Base-by-base conservation (phyloP, 2,888 invertebrate genomes). In the Crocallis elinguaria region DNA sequence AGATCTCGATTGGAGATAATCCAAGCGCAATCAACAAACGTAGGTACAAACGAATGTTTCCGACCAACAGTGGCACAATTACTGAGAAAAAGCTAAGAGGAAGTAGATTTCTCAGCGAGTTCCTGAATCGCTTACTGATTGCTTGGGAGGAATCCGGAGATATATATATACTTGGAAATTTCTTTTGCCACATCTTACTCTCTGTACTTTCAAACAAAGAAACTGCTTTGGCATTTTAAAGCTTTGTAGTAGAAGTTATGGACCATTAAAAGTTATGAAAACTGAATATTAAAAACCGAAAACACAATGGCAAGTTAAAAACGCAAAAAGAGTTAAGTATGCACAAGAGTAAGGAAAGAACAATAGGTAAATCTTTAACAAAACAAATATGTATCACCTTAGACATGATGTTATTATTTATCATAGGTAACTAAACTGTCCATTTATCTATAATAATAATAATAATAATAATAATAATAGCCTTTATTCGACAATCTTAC, bases 21-120 rank as follows among this genome's bases (percentile, higher is more conserved):
- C 76, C 68, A 71, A 81, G 75, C 76, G 78, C 82, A 86, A 88
- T 86, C 82, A 78, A 80, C 81, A 75, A 74, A 75, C 75, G 48
- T n/a, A n/a, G n/a, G n/a, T 44, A 72, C 71, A 71, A 45, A 67
- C 71, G 75, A 78, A 80, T 77, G 80, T 80, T 87, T 85, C 84
- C 85, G 74, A 56, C 49, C 39, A 67, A 79, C 74, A 77, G 67
- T 65, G 66, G 68, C 67, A 80, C 78, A 78, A 78, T 76, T 63
- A n/a, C n/a, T 33, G 71, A 69, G 75, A 74, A 71, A 76, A 73
- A 71, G 63, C 67, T 25, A 68, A 61, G 69, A 78, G 80, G 82
- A 84, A 83, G 75, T 79, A 45, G 23, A 43, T 50, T 50, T 49
- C 37, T 42, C 58, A 59, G 51, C 44, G 53, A 73, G 75, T 78